Evolutionary conservation across 2,888 invertebrate genomes (phyloP), one percentile per base, ranked within the genome.

Genomic region (Pomacea canaliculata): DNA sequence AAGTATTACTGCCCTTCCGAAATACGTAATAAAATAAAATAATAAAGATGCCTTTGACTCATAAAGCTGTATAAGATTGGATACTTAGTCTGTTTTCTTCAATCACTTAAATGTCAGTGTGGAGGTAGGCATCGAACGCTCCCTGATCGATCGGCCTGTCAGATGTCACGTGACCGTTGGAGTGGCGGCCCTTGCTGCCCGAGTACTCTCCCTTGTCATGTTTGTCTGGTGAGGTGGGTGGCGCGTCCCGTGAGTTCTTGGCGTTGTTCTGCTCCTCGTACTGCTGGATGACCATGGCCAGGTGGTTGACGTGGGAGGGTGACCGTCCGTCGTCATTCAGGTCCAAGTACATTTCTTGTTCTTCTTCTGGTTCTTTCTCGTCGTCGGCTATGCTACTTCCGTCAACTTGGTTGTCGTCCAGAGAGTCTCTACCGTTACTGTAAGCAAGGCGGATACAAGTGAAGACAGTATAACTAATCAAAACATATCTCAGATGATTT

Each of bases 311-410:
- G 73, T 73, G 69, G 59, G 19, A 48, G 48, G 68, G 63, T 63
- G 27, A 27, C 63, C 63, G 9, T 19, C 23, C 49, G 5, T 74
- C 74, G 49, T 69, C 69, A 59, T 62, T 68, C 27, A 73, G 67
- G 27, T 73, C 59, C 59, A 73, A 37, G 73, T 73, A 68, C 69
- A 74, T 74, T 59, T 74, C 74, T n/a, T 74, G 74, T 49, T 74
- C 74, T 27, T 74, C 74, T 19, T 73, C 73, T 59, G 66, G 59
- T 18, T 65, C 56, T 56, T 73, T 67, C 23, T 49, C 65, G n/a
- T 12, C n/a, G 16, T n/a, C 59, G 56, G 12, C 70, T 70, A 12
- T 4, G 23, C 19, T 37, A 19, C 46, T 59, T 37, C 19, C 48
- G 73, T 62, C 74, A 68, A 74, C 74, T 1, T 60, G 69, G 69